These are phyloP conservation scores for Orthonevra nobilis DNA, from an alignment of 2,888 invertebrate species.

Conservation along the genomic window DNA sequence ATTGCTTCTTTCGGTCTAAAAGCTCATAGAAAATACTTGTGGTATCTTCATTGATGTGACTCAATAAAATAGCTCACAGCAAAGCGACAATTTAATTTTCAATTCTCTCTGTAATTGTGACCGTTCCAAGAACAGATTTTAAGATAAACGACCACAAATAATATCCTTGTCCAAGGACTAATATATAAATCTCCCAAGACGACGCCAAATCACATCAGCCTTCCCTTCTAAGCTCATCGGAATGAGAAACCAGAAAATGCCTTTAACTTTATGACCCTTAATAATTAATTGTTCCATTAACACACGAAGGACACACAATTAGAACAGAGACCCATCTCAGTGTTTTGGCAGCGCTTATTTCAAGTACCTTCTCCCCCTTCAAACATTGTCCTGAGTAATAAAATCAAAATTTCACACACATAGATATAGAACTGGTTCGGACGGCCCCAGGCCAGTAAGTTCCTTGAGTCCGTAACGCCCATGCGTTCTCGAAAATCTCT, in stretches of 20 bases:
- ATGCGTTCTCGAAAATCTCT: neutral
- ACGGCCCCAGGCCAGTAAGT: neutral
- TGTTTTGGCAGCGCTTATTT: conserved; percentile 45
- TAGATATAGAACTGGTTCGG: conserved; percentile 4
- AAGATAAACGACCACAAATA: conserved; percentile 19
- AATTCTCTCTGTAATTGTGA: neutral
- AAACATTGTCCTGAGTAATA: conserved; percentile 57
- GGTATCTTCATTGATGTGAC: too few species aligned
- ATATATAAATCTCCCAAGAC: conserved; percentile 19
- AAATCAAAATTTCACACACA: conserved; percentile 64
- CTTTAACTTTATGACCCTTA: conserved; percentile 59
- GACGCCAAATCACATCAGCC: conserved; percentile 11
- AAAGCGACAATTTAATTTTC: neutral
- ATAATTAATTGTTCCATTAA: conserved; percentile 69
- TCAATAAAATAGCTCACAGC: too few species aligned
- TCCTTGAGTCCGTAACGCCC: too few species aligned
- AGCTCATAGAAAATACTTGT: too few species aligned
- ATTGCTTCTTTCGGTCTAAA: too few species aligned
- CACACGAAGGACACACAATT: conserved; percentile 64
- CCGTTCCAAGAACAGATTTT: conserved; percentile 1
- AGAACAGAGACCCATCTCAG: conserved; percentile 30
- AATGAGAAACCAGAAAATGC: conserved; percentile 44
- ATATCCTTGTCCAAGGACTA: neutral
- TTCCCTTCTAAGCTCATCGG: neutral
- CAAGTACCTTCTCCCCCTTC: conserved; percentile 59